Percentiles rank a stretch among this genome's conserved stretches.
Conservation (phyloP, 2,113 vertebrate genomes). For the Pyrgilauda ruficollis region DNA sequence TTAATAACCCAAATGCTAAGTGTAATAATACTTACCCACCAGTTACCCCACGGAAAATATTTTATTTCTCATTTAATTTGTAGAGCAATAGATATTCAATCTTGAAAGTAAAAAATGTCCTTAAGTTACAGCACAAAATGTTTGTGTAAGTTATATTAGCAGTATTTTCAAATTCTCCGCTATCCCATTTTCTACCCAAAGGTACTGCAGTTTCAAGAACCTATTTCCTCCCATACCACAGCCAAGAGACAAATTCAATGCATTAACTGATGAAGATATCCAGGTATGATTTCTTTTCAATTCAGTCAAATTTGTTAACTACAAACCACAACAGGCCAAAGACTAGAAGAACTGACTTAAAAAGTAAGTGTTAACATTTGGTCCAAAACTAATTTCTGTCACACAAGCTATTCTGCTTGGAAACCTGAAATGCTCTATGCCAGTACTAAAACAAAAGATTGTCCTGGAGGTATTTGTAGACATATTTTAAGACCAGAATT, state of each 20-base stretch:
- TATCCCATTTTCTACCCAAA: background rate
- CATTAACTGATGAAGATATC: background rate
- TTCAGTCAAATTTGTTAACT: background rate
- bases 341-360: background rate
- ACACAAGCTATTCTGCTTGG: background rate
- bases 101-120: background rate
- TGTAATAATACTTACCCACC: background rate
- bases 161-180: background rate
- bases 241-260: slow-evolving; percentile 18
- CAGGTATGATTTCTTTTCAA: slow-evolving; percentile 23
- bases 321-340: background rate
- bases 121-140: background rate
- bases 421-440: background rate
- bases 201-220: background rate
- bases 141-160: background rate
- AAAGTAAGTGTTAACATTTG: background rate
- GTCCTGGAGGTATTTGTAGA: background rate
- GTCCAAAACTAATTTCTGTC: background rate
- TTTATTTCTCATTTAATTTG: background rate
- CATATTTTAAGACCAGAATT: background rate
- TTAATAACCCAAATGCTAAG: background rate
- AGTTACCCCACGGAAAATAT: background rate
- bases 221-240: slow-evolving; percentile 30
- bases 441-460: background rate
- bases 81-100: background rate